Percentiles rank a stretch among this genome's conserved stretches.
phyloP scores from a whole-genome alignment of 2,797 vertebrate genomes.

The Simalia tracyae region DNA sequence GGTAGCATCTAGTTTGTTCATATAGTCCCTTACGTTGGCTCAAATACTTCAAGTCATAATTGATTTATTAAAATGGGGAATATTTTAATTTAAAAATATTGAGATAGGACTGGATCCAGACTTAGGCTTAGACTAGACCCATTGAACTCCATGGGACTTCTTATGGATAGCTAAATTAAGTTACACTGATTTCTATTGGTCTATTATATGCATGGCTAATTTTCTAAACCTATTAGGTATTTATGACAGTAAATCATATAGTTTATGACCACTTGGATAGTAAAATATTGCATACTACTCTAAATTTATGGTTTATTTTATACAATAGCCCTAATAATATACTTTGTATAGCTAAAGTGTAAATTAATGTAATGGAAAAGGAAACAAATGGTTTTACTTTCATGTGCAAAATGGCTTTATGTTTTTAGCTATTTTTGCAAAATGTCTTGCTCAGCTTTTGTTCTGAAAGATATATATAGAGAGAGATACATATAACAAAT shows the following conservation, averaged over 20 bases:
- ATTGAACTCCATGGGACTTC: background rate
- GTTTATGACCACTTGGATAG: too few species aligned
- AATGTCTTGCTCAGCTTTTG: too few species aligned
- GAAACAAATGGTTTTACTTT: too few species aligned
- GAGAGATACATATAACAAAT: too few species aligned
- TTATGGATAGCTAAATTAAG: background rate
- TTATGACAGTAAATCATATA: background rate
- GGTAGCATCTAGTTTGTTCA: background rate
- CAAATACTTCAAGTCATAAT: background rate
- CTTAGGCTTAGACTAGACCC: background rate
- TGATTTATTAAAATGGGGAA: too few species aligned
- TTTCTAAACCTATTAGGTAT: background rate
- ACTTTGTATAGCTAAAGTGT: background rate
- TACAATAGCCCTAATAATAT: background rate
- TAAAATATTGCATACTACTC: background rate
- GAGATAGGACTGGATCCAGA: background rate
- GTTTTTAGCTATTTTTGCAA: too few species aligned
- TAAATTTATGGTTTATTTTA: background rate
- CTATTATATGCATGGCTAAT: background rate
- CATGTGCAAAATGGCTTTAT: too few species aligned
- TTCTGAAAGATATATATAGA: too few species aligned
- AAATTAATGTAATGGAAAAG: background rate
- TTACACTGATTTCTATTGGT: background rate
- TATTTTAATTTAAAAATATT: background rate
- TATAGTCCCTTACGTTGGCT: background rate